Base-by-base conservation (phyloP, 2,113 vertebrate species). In the Craseonycteris thonglongyai region DNA sequence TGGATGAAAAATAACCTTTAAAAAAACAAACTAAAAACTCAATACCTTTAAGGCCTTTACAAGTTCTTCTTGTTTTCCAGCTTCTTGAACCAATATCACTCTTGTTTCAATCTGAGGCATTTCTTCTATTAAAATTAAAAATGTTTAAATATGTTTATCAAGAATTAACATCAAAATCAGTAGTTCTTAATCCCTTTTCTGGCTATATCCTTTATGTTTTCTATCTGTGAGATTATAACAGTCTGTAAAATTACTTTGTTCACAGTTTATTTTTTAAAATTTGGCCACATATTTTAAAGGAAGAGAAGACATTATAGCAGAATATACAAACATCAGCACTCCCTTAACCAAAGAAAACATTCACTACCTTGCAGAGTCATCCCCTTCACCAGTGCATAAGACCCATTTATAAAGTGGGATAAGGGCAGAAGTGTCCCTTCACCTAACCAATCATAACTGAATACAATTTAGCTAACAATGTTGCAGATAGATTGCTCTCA, bases 101-200 rank as follows among this genome's bases (percentile, higher is more conserved):
- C 99, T 98, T 16, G 99, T 99, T 98, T 99, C 98, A 98, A 99
- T 98, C 90, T 98, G 98, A 93, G 99, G 99, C 97, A 99, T 98
- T 97, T 99, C 98, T 97, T 99, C 99, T 99, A 97, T 96, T 97
- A 95, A 91, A 72, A 93, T 61, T 94, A 74, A 96, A 81, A 97
- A 93, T 54, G 63, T 47, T 87, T 65, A 54, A 96, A 91, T 40
- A 96, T 63, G 66, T 9, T 1, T 86, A 93, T 92, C 83, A 68
- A 95, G 59, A 4, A 96, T 10, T 76, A 97, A 97, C 47, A 93
- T 42, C 8, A 33, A 85, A 2, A 1, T 33, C 14, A 78, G 2
- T 6, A 69, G 13, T 59, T 81, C 21, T 22, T 74, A 88, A 33
- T 35, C 26, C 22, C 42, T 68, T 15, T 51, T 56, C 58, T 59